Percentiles rank a stretch among this genome's conserved stretches.
Conservation (phyloP, 2,888 invertebrate genomes). For the Nephrotoma flavescens region DNA sequence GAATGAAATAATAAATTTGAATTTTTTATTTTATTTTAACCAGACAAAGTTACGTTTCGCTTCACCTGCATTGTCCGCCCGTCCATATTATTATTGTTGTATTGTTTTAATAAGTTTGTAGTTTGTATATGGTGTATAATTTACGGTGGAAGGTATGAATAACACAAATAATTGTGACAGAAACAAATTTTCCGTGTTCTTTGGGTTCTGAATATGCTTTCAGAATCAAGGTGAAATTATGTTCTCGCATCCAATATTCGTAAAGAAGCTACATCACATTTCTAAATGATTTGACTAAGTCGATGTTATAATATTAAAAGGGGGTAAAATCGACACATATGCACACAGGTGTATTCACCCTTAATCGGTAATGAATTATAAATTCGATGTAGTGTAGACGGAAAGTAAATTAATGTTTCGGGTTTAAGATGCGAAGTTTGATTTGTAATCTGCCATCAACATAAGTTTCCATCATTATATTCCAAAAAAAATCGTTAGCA, state of each 20-base stretch:
- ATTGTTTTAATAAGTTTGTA: neutral
- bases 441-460: neutral
- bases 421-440: neutral
- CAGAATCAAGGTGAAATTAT: neutral
- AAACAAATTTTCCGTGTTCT: too few species aligned
- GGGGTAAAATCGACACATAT: neutral
- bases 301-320: neutral
- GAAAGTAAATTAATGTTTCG: neutral
- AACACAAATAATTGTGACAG: neutral
- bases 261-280: neutral
- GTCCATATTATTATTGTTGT: neutral
- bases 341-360: neutral
- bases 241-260: neutral
- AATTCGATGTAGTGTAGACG: neutral
- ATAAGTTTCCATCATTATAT: neutral
- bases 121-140: neutral
- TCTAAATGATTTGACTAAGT: neutral
- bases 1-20: neutral
- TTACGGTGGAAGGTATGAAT: neutral
- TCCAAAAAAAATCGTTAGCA: neutral
- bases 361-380: neutral
- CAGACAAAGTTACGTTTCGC: constrained; percentile 9
- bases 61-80: constrained; percentile 11
- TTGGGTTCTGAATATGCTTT: neutral
- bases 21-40: neutral